Percentiles rank a stretch among this genome's conserved stretches.
Evolutionary conservation across 1,140 invertebrate species (phyloP).

Genomic region (Aphis gossypii): DNA sequence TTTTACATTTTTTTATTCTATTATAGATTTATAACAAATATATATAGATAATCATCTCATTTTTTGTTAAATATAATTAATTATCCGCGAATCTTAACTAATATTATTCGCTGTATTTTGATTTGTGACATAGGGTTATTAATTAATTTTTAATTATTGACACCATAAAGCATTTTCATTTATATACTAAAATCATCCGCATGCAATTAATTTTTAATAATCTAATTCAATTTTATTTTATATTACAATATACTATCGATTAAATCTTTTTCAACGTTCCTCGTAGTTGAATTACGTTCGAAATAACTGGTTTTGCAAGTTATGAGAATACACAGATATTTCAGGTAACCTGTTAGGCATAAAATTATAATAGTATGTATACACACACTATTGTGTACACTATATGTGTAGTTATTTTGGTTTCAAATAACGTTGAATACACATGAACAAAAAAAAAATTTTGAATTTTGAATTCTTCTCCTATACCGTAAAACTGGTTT

Average conservation of each 20-base stretch:
- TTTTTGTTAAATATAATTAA: neutral
- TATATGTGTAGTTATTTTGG: neutral
- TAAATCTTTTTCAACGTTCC: neutral
- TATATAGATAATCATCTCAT: neutral
- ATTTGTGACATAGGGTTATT: neutral
- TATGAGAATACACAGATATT: conserved; percentile 7
- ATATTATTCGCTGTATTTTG: neutral
- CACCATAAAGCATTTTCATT: neutral
- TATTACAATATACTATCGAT: neutral
- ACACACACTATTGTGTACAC: no score
- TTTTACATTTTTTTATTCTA: neutral
- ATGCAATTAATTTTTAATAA: neutral
- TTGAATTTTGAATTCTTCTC: neutral
- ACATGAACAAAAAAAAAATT: neutral
- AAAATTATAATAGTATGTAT: neutral
- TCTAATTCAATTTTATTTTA: neutral
- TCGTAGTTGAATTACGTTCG: neutral
- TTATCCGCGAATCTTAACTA: neutral
- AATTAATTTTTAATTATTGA: neutral
- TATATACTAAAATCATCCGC: neutral
- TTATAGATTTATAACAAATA: neutral
- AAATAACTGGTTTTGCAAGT: conserved; percentile 51
- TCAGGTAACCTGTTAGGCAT: neutral
- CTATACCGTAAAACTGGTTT: neutral
- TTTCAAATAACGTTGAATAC: neutral